Evolutionary conservation across 1,140 invertebrate genomes (phyloP).

Genomic region (Lordiphosa collinella): DNA sequence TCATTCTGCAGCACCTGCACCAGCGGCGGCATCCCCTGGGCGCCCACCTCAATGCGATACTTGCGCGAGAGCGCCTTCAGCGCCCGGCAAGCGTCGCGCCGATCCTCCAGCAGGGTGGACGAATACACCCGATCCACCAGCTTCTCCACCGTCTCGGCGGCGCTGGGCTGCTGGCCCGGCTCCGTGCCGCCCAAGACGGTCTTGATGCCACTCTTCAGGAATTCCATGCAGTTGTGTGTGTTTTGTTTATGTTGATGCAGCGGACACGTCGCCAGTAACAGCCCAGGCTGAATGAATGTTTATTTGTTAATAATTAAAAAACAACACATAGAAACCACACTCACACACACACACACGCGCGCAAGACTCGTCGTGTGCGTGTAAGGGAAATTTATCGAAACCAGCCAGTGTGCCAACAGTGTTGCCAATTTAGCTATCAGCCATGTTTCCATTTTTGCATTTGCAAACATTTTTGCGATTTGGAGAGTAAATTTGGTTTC

Average conservation of each 20-base stretch:
- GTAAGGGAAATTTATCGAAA: too few species aligned
- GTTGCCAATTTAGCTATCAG: too few species aligned
- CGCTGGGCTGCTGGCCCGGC: constrained; percentile 86
- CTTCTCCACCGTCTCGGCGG: constrained; percentile 95
- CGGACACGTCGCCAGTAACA: constrained; percentile 35
- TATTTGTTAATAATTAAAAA: neutral
- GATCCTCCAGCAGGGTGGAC: constrained; percentile 95
- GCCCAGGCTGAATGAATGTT: constrained; percentile 17
- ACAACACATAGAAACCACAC: too few species aligned
- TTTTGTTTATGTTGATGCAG: neutral
- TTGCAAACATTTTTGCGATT: too few species aligned
- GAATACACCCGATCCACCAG: constrained; percentile 94
- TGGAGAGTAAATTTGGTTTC: too few species aligned
- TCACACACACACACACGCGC: too few species aligned
- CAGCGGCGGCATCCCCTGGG: constrained; percentile 94
- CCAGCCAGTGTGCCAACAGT: too few species aligned
- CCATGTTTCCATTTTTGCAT: too few species aligned
- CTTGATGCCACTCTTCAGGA: constrained; percentile 91
- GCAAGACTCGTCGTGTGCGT: too few species aligned
- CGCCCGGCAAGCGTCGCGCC: constrained; percentile 96
- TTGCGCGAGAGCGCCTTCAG: constrained; percentile 96
- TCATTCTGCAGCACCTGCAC: constrained; percentile 88
- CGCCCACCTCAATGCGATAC: constrained; percentile 96
- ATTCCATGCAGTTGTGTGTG: constrained; percentile 85
- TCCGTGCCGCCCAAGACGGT: constrained; percentile 92